A percentile compares a stretch with the other conserved stretches of the same genome.
Conservation (phyloP, 1,140 invertebrate species). For the Hydropsyche tenuis region DNA sequence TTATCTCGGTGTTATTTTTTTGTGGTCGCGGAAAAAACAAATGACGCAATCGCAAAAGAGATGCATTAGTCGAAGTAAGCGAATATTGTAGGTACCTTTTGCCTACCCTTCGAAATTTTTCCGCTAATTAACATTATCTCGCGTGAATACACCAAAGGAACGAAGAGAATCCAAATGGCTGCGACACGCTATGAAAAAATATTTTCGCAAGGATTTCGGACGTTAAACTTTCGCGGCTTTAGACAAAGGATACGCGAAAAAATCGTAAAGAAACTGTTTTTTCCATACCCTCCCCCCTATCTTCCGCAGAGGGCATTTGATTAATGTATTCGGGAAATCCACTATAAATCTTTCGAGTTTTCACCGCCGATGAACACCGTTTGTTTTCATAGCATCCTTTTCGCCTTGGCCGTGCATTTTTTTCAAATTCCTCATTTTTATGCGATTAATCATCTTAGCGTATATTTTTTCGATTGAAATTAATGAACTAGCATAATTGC, state of each 20-base stretch:
- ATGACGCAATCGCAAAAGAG: not conserved
- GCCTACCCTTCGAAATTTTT: conserved; percentile 16
- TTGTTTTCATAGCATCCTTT: conserved; percentile 29
- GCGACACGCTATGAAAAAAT: not conserved
- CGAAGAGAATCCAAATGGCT: not conserved
- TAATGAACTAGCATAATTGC: conserved; percentile 9
- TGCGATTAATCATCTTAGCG: conserved; percentile 9
- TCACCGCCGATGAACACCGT: conserved; percentile 34
- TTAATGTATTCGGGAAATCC: conserved; percentile 40
- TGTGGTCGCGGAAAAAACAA: not conserved
- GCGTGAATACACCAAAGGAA: conserved; percentile 1
- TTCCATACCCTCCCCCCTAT: not conserved
- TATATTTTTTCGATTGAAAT: conserved; percentile 25
- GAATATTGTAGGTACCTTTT: not conserved
- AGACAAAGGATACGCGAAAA: conserved; percentile 6
- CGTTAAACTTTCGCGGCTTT: conserved; percentile 26
- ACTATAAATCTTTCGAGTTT: conserved; percentile 37
- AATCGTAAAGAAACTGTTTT: conserved; percentile 23
- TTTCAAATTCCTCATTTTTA: conserved; percentile 8
- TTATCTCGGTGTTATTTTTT: not conserved
- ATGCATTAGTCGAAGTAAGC: not conserved
- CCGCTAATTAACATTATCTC: conserved; percentile 38
- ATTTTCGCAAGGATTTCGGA: conserved; percentile 25
- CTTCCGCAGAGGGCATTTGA: conserved; percentile 22
- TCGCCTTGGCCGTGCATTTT: not conserved